Evolutionary conservation across 2,888 invertebrate species (phyloP).

Genomic region (Chrysina gloriosa): DNA sequence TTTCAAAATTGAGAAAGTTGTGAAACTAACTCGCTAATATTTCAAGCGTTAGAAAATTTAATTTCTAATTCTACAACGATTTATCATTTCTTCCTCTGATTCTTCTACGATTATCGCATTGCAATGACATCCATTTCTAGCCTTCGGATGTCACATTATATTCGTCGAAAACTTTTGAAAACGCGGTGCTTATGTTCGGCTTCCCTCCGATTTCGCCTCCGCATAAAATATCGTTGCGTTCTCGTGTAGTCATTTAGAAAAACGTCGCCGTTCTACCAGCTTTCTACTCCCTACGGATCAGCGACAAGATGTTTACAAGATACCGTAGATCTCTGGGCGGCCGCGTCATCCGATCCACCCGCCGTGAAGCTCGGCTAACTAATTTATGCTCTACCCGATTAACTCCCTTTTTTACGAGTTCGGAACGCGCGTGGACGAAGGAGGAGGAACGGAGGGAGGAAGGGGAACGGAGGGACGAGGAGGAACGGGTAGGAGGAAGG

Average conservation of each 20-base stretch:
- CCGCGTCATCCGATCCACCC: conserved; percentile 42
- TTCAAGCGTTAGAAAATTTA: too few species aligned
- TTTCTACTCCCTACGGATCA: conserved; percentile 46
- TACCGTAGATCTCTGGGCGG: conserved; percentile 30
- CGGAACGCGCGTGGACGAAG: background rate
- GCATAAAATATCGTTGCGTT: conserved; percentile 52
- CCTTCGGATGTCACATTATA: too few species aligned
- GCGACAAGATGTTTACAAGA: conserved; percentile 52
- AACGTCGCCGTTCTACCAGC: conserved; percentile 50
- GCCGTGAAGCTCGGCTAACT: conserved; percentile 46
- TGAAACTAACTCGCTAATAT: too few species aligned
- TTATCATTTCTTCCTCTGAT: too few species aligned
- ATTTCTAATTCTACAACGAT: too few species aligned
- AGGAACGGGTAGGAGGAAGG: too few species aligned
- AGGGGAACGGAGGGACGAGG: background rate
- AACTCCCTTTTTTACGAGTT: conserved; percentile 34
- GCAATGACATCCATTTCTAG: too few species aligned
- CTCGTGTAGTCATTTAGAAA: conserved; percentile 54
- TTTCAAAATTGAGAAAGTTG: too few species aligned
- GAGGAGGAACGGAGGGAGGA: background rate
- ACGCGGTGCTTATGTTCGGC: too few species aligned
- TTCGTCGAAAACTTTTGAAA: too few species aligned
- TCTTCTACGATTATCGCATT: too few species aligned
- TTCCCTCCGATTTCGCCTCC: conserved; percentile 34
- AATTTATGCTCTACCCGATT: conserved; percentile 46